Conservation (phyloP, 1,140 invertebrate species). For the Trichomalopsis sarcophagae region DNA sequence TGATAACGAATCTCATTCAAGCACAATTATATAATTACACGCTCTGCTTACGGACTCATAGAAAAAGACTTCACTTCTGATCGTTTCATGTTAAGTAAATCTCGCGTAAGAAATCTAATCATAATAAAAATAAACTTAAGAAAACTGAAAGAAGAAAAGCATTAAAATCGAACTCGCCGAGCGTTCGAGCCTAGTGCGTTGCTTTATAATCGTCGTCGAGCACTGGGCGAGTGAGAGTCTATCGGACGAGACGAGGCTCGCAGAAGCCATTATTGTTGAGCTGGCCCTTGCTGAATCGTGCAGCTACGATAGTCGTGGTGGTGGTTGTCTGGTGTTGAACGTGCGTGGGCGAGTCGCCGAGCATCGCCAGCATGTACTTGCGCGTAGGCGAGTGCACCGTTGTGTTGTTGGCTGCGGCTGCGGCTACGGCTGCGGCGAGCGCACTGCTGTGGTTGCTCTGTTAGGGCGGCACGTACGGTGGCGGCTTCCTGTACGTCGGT, state of each 20-base stretch:
- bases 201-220: constrained; percentile 29
- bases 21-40: constrained; percentile 27
- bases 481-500: constrained; percentile 91
- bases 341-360: constrained; percentile 67
- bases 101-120: constrained; percentile 21
- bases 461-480: constrained; percentile 95
- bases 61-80: not conserved
- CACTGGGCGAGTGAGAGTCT: constrained; percentile 46
- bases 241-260: constrained; percentile 44
- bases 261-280: constrained; percentile 47
- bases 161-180: constrained; percentile 21
- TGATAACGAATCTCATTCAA: not conserved
- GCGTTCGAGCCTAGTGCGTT: constrained; percentile 15
- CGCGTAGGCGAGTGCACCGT: constrained; percentile 66
- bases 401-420: constrained; percentile 48
- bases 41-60: constrained; percentile 1
- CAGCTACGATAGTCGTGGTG: constrained; percentile 60
- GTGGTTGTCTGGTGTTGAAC: constrained; percentile 68
- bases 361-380: constrained; percentile 71
- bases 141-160: constrained; percentile 17
- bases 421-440: constrained; percentile 25
- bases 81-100: not conserved
- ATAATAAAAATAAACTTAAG: constrained; percentile 6
- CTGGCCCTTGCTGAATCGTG: constrained; percentile 25
- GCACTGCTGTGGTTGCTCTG: constrained; percentile 61